Percentiles rank a stretch among this genome's conserved stretches.
Conservation (phyloP, 1,140 invertebrate genomes). For the Lanistes nyassanus region DNA sequence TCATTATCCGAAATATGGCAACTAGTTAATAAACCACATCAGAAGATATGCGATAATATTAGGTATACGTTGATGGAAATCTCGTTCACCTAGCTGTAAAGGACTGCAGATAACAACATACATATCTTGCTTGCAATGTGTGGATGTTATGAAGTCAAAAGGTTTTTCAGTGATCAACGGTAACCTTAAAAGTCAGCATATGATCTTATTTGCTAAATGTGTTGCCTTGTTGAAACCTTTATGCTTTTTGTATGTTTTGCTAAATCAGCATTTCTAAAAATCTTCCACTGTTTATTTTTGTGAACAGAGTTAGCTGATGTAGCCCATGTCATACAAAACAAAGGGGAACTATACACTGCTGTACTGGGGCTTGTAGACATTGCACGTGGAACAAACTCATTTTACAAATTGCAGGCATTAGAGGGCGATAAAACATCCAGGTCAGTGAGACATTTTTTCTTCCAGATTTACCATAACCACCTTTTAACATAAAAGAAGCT, state of each 20-base stretch:
- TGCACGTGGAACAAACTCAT: slow-evolving; percentile 88
- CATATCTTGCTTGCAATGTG: no score
- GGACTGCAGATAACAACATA: no score
- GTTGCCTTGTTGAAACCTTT: not conserved
- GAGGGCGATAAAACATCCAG: slow-evolving; percentile 76
- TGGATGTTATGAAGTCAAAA: no score
- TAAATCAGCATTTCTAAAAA: not conserved
- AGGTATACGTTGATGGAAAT: no score
- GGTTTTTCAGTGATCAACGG: no score
- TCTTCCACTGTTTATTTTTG: not conserved
- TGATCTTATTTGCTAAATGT: no score
- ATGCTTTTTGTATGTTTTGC: not conserved
- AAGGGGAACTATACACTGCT: slow-evolving; percentile 75
- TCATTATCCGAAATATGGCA: no score
- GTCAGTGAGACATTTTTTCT: slow-evolving; percentile 60
- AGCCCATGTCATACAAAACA: slow-evolving; percentile 80
- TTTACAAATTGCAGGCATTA: slow-evolving; percentile 93
- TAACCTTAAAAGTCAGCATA: no score
- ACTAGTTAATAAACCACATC: no score
- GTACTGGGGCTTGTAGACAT: slow-evolving; percentile 89
- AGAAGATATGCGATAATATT: no score
- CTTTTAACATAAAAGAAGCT: no score
- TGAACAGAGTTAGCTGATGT: slow-evolving; percentile 74
- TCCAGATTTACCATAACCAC: not conserved
- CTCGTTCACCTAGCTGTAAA: no score